phyloP scores from a whole-genome alignment of 2,888 invertebrate genomes.

The Orchestes rusci region DNA sequence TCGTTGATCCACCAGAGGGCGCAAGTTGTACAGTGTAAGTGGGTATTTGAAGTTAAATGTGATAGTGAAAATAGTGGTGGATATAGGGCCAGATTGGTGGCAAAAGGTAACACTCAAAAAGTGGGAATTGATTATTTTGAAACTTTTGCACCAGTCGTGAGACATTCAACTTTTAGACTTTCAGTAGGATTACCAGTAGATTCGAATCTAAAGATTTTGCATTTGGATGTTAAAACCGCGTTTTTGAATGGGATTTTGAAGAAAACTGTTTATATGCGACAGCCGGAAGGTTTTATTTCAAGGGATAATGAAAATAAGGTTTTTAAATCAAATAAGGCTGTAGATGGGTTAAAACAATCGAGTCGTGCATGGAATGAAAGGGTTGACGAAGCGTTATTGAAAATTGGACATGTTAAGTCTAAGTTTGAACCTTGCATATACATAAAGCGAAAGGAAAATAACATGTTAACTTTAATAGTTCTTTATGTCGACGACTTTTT shows the following conservation, averaged over 20 bases:
- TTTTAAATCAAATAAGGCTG: constrained; percentile 20
- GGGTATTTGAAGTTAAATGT: constrained; percentile 32
- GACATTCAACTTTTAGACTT: too few relatives aligned
- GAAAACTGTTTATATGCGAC: constrained; percentile 13
- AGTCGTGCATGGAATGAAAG: too few relatives aligned
- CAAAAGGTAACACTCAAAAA: constrained; percentile 29
- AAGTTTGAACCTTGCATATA: constrained; percentile 23
- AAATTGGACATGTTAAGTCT: constrained; percentile 20
- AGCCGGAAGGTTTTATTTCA: constrained; percentile 2
- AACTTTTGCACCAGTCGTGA: too few relatives aligned
- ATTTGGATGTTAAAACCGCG: constrained; percentile 19
- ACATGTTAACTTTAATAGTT: constrained; percentile 17
- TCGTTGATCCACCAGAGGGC: constrained; percentile 24
- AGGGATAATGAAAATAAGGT: constrained; percentile 2
- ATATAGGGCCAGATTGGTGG: constrained; percentile 29
- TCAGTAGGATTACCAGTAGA: constrained; percentile 27
- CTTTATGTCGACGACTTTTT: constrained; percentile 29
- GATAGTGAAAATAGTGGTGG: constrained; percentile 25
- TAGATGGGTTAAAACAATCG: constrained; percentile 27
- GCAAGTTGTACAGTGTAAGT: constrained; percentile 31
- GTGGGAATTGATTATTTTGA: too few relatives aligned
- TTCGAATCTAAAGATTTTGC: too few relatives aligned
- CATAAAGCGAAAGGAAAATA: not conserved
- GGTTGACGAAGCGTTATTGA: constrained; percentile 12
- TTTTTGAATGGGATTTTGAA: constrained; percentile 18